Evolutionary conservation across 2,797 vertebrate species (phyloP).

Genomic region (Salarias fasciatus): DNA sequence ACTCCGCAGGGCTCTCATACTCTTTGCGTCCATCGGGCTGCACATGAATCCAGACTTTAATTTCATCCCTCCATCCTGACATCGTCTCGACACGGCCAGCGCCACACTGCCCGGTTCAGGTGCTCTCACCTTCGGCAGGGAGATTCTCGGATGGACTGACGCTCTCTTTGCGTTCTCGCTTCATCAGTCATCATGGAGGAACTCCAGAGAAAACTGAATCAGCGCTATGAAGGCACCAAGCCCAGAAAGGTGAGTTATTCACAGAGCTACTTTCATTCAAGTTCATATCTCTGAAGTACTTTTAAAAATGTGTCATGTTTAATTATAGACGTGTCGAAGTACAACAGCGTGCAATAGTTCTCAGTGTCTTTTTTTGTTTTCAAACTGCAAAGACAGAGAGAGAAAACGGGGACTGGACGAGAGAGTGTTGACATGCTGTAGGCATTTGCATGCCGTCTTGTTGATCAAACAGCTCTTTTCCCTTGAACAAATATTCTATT

Average conservation of each 20-base stretch:
- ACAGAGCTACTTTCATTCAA: slow-evolving; percentile 8
- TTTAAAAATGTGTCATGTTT: slow-evolving; percentile 1
- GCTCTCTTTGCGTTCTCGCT: slow-evolving; percentile 13
- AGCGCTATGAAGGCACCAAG: slow-evolving; percentile 80
- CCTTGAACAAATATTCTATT: slow-evolving; percentile 2
- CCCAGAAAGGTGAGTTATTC: slow-evolving; percentile 86
- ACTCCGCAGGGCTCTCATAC: slow-evolving; percentile 32
- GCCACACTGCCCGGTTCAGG: slow-evolving; percentile 20
- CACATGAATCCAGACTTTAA: slow-evolving; percentile 17
- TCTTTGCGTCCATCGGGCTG: slow-evolving; percentile 18
- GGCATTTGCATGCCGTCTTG: slow-evolving; percentile 1
- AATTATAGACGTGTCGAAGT: slow-evolving; percentile 8
- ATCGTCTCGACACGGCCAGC: slow-evolving; percentile 20
- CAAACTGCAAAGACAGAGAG: slow-evolving; percentile 3
- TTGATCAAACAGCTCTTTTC: slow-evolving; percentile 19
- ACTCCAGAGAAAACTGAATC: slow-evolving; percentile 80
- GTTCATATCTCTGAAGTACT: slow-evolving; percentile 21
- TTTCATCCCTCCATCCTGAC: slow-evolving; percentile 20
- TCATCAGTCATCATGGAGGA: slow-evolving; percentile 86
- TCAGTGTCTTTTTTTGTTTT: slow-evolving; percentile 17
- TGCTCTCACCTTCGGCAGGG: slow-evolving; percentile 21
- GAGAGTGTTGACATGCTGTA: slow-evolving; percentile 5
- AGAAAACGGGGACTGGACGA: not conserved
- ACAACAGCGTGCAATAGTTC: not conserved
- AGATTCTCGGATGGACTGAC: slow-evolving; percentile 46